phyloP scores from a whole-genome alignment of 2,888 invertebrate genomes.

The Melieria crassipennis region DNA sequence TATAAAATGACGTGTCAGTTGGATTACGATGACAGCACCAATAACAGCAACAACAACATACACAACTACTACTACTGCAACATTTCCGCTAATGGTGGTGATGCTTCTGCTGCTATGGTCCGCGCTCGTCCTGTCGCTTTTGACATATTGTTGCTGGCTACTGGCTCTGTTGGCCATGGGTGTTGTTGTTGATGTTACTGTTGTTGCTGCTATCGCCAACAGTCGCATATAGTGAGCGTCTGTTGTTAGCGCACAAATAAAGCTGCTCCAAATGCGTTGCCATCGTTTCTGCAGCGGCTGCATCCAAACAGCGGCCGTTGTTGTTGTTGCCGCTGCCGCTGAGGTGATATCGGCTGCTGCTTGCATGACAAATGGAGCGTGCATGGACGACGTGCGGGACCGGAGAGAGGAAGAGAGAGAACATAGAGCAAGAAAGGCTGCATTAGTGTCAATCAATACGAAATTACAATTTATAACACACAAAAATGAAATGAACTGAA shows the following conservation, averaged over 20 bases:
- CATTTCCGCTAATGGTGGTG: slow-evolving; percentile 23
- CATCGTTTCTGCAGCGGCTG: slow-evolving; percentile 23
- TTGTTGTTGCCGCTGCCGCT: slow-evolving; percentile 26
- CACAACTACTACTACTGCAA: background rate
- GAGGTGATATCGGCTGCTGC: slow-evolving; percentile 38
- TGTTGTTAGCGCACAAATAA: slow-evolving; percentile 17
- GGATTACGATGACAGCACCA: slow-evolving; percentile 47
- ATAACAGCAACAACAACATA: slow-evolving; percentile 40
- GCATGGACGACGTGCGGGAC: background rate
- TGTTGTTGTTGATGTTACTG: slow-evolving; percentile 16
- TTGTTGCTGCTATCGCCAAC: slow-evolving; percentile 14
- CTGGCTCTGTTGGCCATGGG: slow-evolving; percentile 36
- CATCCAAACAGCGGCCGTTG: slow-evolving; percentile 9
- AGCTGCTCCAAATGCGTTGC: slow-evolving; percentile 27
- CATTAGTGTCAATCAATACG: slow-evolving; percentile 26
- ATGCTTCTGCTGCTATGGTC: slow-evolving; percentile 36
- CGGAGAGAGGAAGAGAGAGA: slow-evolving; percentile 4
- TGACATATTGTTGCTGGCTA: slow-evolving; percentile 25
- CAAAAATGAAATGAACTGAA: too few relatives aligned
- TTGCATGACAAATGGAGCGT: too few relatives aligned
- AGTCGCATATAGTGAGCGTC: slow-evolving; percentile 20
- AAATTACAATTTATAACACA: slow-evolving; percentile 22
- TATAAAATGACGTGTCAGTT: slow-evolving; percentile 55
- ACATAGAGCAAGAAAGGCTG: slow-evolving; percentile 24
- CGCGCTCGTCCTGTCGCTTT: slow-evolving; percentile 37